A percentile compares a stretch with the other conserved stretches of the same genome.
phyloP scores from a whole-genome alignment of 2,113 vertebrate species.

The Gavialis gangeticus region DNA sequence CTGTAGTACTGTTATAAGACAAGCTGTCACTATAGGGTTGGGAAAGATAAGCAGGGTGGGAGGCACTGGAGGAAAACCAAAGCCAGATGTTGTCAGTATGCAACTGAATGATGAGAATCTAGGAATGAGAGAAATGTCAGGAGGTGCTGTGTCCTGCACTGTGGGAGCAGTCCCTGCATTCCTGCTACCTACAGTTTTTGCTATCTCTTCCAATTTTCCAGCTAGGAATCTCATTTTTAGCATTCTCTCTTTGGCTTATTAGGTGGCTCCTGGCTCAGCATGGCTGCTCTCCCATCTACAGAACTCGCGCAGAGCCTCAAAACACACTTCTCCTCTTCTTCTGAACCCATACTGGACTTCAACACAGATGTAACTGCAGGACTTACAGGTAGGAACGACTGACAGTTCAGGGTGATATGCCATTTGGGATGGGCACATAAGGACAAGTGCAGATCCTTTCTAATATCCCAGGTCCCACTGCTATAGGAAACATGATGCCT shows the following conservation, averaged over 20 bases:
- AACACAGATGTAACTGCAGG: neutral
- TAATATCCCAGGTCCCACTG: neutral
- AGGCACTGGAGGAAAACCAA: neutral
- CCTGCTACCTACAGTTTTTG: neutral
- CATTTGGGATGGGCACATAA: neutral
- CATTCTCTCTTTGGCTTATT: neutral
- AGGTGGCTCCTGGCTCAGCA: slow-evolving; percentile 61
- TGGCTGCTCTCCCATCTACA: neutral
- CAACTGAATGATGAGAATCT: neutral
- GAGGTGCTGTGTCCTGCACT: neutral
- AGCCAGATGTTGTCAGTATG: neutral
- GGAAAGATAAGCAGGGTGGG: neutral
- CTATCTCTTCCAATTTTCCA: neutral
- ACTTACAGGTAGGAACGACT: neutral
- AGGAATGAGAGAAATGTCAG: neutral
- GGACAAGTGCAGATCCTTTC: neutral
- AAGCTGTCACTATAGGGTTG: neutral
- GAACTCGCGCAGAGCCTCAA: neutral
- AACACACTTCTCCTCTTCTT: slow-evolving; percentile 40
- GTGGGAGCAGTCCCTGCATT: neutral
- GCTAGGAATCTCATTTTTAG: neutral
- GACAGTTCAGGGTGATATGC: neutral
- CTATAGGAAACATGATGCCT: neutral
- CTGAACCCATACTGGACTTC: slow-evolving; percentile 65
- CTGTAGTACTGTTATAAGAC: neutral